Evolutionary conservation across 2,797 vertebrate species (phyloP).

Genomic region (Dallia pectoralis): DNA sequence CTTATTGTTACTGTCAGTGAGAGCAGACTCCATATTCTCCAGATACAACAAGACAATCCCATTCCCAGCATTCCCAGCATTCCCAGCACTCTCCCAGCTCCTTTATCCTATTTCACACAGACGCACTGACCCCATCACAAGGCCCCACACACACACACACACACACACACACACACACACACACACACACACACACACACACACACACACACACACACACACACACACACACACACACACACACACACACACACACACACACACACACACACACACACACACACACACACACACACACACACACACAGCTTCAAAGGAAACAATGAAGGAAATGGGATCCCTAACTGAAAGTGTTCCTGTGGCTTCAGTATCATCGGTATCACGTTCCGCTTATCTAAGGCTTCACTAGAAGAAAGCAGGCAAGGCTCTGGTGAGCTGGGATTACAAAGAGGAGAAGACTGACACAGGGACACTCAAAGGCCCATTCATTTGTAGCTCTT

Average conservation of each 20-base stretch:
- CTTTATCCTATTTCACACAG: slow-evolving; percentile 60
- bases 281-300: no score
- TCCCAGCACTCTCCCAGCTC: slow-evolving; percentile 39
- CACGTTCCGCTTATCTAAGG: background rate
- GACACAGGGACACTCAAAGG: background rate
- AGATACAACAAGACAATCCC: slow-evolving; percentile 51
- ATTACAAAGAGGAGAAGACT: slow-evolving; percentile 57
- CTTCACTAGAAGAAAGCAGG: slow-evolving; percentile 23
- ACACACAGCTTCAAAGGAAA: slow-evolving; percentile 56
- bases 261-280: no score
- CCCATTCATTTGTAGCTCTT: background rate
- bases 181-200: no score
- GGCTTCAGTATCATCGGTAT: background rate
- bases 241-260: no score
- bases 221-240: no score
- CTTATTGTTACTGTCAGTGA: slow-evolving; percentile 44
- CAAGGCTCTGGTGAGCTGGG: slow-evolving; percentile 52
- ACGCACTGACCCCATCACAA: slow-evolving; percentile 63
- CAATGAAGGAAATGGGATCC: slow-evolving; percentile 44
- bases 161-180: no score
- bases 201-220: no score
- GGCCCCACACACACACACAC: no score
- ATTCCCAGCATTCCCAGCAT: slow-evolving; percentile 43
- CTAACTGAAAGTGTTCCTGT: slow-evolving; percentile 48
- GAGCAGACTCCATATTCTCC: slow-evolving; percentile 47